These are phyloP conservation scores for Pelvicachromis taeniatus DNA, from an alignment of 2,113 vertebrate species.

Conservation along the genomic window DNA sequence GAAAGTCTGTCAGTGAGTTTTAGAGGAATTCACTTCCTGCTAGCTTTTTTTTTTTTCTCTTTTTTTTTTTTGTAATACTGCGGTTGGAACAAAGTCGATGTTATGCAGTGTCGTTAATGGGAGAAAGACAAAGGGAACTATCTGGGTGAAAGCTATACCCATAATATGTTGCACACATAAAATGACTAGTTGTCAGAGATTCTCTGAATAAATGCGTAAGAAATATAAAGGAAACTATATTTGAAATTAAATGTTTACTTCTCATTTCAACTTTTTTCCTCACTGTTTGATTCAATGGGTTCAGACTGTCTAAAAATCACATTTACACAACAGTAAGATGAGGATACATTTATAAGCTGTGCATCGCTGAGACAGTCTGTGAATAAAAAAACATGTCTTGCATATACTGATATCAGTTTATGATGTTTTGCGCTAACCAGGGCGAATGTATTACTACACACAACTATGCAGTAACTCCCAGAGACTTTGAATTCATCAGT, in stretches of 20 bases:
- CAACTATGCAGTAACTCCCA: conserved; percentile 1
- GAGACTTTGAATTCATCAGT: not conserved
- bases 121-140: conserved; percentile 34
- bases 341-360: not conserved
- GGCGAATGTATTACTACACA: not conserved
- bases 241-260: not conserved
- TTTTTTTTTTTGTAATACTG: conserved; percentile 1
- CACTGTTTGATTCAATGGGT: not conserved
- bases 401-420: not conserved
- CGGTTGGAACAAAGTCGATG: conserved; percentile 36
- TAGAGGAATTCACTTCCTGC: conserved; percentile 61
- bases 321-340: not conserved
- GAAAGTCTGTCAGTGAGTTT: conserved; percentile 21
- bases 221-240: not conserved
- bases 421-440: not conserved
- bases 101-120: conserved; percentile 37
- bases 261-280: not conserved
- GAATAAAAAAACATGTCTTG: not conserved
- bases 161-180: not conserved
- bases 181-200: not conserved
- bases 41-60: not conserved
- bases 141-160: conserved; percentile 17
- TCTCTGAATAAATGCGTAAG: not conserved
- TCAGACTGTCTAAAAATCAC: not conserved
- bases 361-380: not conserved